Percentiles rank a stretch among this genome's conserved stretches.
These are phyloP conservation scores for Drosophila bifasciata DNA, from an alignment of 1,140 invertebrate species.

Conservation along the genomic window DNA sequence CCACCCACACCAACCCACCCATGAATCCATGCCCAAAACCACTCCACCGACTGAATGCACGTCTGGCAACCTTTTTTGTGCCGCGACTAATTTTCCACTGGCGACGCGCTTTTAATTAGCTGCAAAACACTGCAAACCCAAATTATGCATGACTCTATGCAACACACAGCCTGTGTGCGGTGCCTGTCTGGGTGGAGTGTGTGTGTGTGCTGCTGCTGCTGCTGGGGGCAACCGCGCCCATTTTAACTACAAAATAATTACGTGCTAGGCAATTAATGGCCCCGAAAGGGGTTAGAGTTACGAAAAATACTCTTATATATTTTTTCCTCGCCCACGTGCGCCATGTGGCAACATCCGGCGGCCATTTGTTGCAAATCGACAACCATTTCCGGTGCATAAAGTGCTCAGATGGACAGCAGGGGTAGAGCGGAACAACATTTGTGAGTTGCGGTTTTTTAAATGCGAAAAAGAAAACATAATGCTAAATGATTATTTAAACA, in stretches of 20 bases:
- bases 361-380: conserved; percentile 81
- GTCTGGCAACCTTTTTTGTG: conserved; percentile 10
- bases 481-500: conserved; percentile 40
- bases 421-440: conserved; percentile 50
- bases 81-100: conserved; percentile 54
- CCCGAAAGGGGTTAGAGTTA: conserved; percentile 70
- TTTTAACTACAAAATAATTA: conserved; percentile 81
- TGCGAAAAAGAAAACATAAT: conserved; percentile 41
- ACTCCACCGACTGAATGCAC: neutral
- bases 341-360: conserved; percentile 76
- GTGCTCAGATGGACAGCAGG: neutral
- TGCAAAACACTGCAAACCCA: conserved; percentile 71
- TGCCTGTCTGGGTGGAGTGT: neutral
- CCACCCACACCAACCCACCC: too few relatives aligned
- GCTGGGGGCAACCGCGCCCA: conserved; percentile 42
- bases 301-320: conserved; percentile 41
- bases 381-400: conserved; percentile 71
- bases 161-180: conserved; percentile 19
- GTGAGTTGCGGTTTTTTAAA: conserved; percentile 61
- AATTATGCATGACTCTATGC: conserved; percentile 68
- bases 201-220: conserved; percentile 14
- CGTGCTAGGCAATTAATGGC: conserved; percentile 80
- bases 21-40: neutral
- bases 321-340: conserved; percentile 52
- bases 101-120: conserved; percentile 78